Base-by-base conservation (phyloP, 23 tunicate genomes). In the Styela clava region DNA sequence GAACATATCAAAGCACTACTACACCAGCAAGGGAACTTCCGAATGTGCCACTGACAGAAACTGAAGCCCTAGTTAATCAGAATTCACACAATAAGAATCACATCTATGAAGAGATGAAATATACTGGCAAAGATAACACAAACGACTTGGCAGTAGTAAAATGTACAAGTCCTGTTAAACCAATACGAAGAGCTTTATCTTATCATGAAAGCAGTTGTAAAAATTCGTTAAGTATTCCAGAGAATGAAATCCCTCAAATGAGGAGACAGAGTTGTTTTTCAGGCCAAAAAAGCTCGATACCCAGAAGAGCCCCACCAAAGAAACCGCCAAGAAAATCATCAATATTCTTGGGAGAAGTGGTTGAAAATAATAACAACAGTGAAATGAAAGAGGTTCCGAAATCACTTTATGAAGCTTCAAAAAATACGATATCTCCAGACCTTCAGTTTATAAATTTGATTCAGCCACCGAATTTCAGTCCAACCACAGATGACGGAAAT, bases 221-320 rank as follows among this genome's bases (percentile, higher is more conserved):
- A 19, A 3, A 26, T 30, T 18, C 34, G 12, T 44, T 12, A 7
- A 5, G 7, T 12, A 5, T 44, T 5, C 56, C 56, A 27, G 5
- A 31, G 5, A 7, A 71, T 71, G 77, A 71, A 30, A 32, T 71
- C 12, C 56, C 56, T 5, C 56, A 44, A 27, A 71, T 71, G 77
- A 71, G 77, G 37, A 26, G 77, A 30, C 32, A 34, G 34, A 71
- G 34, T 71, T 71, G 77, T 71, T 71, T 71, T 34, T 21, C 34
- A 5, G 77, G 35, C 34, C 32, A 33, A 3, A n/a, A 71, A 71
- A 24, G 31, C 70, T 16, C 35, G 5, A 71, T 34, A 16, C 77
- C 77, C 5, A 33, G 34, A 22, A 71, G 34, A 71, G 16, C 23
- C 12, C 35, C 77, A 30, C 77, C 77, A 3, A 31, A 31, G 35